These are phyloP conservation scores for Anthonomus grandis DNA, from an alignment of 1,140 invertebrate genomes.

Conservation along the genomic window DNA sequence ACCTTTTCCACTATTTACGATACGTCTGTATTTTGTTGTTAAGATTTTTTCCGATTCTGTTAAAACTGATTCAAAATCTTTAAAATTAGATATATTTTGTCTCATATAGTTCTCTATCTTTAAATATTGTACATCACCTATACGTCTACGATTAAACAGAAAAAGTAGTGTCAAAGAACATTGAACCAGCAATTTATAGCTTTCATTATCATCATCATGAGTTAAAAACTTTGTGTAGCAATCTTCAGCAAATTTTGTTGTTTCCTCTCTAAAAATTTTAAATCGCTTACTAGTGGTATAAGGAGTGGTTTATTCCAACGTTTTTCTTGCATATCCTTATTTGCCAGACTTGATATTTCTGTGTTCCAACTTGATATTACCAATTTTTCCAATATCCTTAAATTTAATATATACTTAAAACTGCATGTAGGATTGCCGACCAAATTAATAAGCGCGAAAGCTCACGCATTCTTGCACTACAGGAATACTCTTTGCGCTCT, in stretches of 20 bases:
- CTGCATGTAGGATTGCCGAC: conserved; percentile 25
- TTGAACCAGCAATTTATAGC: conserved; percentile 8
- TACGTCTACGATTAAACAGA: conserved; percentile 33
- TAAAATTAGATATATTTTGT: conserved; percentile 20
- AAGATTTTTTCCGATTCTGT: conserved; percentile 15
- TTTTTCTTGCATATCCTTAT: conserved; percentile 33
- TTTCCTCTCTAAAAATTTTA: conserved; percentile 23
- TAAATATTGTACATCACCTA: conserved; percentile 34
- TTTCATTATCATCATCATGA: conserved; percentile 15
- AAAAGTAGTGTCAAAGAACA: conserved; percentile 27
- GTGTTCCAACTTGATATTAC: conserved; percentile 24
- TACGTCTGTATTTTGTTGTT: too few species aligned
- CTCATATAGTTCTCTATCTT: conserved; percentile 32
- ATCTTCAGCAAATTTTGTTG: conserved; percentile 15
- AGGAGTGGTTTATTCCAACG: conserved; percentile 32
- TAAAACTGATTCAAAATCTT: conserved; percentile 31
- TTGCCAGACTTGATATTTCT: conserved; percentile 28
- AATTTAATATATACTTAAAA: conserved; percentile 15
- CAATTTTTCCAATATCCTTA: conserved; percentile 28
- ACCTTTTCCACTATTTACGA: too few species aligned
- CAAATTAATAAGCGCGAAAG: conserved; percentile 23
- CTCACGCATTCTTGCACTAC: conserved; percentile 28
- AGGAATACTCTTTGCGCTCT: conserved; percentile 19
- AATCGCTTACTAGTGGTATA: conserved; percentile 29
- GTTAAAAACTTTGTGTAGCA: conserved; percentile 14